Evolutionary conservation across 2,113 vertebrate species (phyloP), one percentile per base, ranked within the genome.

Genomic region (Elgaria multicarinata): DNA sequence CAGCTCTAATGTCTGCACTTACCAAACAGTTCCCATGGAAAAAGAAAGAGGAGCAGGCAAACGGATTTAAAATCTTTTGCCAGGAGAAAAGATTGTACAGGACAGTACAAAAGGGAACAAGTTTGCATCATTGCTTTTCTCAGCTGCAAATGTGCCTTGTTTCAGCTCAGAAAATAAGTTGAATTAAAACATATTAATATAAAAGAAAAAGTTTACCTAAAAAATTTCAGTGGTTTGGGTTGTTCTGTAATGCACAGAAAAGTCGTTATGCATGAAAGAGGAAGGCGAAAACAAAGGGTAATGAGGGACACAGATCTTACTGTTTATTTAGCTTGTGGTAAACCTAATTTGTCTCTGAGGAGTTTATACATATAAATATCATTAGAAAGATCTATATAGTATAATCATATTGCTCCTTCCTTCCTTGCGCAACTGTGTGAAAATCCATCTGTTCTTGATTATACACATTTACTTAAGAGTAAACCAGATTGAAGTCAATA

Each of bases 1-100:
- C 92, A 93, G 92, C 94, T 93, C 93, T 94, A 94, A 91, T 95
- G 95, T 94, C 64, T 31, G 94, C 91, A 55, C 95, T 95, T 96
- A 93, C 94, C 95, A 91, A 96, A 92, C 95, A 94, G 96, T 97
- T 97, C 97, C 97, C 97, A 97, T 94, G 95, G 89, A 92, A 69
- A 75, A 93, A 95, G 90, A 92, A 88, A 42, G 91, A 95, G 89
- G 92, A 90, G 90, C 92, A 91, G 55, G 91, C 88, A 90, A 79
- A 87, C 84, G 94, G 91, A 90, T 94, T 96, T 94, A 90, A 96
- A 96, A 94, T 96, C 95, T 95, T 94, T 96, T 97, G 96, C 97
- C 96, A 96, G 91, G 95, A 93, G 94, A 95, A 96, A 95, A 96
- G 96, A 96, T 93, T 92, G 93, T 94, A 79, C 87, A 89, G 92